Conservation (phyloP, 2,888 invertebrate species). For the Merodon equestris region DNA sequence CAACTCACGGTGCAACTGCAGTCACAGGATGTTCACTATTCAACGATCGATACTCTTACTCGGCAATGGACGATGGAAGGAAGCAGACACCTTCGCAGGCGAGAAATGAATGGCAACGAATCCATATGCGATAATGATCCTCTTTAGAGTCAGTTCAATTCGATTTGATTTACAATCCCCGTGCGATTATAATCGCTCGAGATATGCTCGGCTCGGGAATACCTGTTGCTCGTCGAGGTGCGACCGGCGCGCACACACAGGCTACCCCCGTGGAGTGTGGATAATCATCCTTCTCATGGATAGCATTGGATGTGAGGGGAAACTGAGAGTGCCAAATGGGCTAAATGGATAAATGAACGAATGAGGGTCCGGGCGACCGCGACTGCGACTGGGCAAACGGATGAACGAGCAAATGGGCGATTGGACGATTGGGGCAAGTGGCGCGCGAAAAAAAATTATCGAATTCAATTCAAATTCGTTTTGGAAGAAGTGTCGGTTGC, state of each 20-base stretch:
- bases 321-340: constrained; percentile 60
- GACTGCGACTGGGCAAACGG: neutral
- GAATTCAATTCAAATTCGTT: constrained; percentile 68
- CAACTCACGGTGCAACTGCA: constrained; percentile 17
- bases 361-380: neutral
- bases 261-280: constrained; percentile 57
- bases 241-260: neutral
- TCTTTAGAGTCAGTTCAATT: constrained; percentile 74
- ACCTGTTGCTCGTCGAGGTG: constrained; percentile 41
- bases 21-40: constrained; percentile 16
- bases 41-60: neutral
- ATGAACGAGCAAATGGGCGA: neutral
- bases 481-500: constrained; percentile 4
- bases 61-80: neutral
- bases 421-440: constrained; percentile 26
- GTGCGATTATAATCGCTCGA: constrained; percentile 78
- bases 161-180: constrained; percentile 79
- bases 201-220: constrained; percentile 30
- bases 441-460: constrained; percentile 50
- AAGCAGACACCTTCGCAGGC: constrained; percentile 10
- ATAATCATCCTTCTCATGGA: constrained; percentile 33
- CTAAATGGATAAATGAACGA: neutral
- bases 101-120: constrained; percentile 61
- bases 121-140: constrained; percentile 69
- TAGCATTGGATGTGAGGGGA: constrained; percentile 22